Conservation (phyloP, 2,113 vertebrate genomes). For the Neopipo cinnamomea region DNA sequence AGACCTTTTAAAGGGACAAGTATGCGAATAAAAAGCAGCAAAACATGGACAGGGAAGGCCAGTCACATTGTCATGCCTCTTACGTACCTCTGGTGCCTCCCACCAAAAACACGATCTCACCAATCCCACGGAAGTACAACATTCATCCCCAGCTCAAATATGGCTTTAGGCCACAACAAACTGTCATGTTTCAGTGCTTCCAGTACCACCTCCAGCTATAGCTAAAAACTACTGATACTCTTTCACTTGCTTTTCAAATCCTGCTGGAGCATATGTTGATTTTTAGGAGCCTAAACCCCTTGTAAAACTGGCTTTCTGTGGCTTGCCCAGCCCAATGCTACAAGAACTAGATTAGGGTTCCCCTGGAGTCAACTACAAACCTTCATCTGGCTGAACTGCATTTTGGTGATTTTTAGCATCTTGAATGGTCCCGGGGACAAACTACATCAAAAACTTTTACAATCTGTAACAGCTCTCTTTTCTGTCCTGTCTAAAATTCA, state of each 20-base stretch:
- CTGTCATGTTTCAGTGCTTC: background rate
- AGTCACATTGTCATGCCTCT: background rate
- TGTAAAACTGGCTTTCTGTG: background rate
- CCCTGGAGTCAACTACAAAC: background rate
- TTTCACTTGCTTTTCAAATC: background rate
- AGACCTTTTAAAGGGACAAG: background rate
- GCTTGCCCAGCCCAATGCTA: background rate
- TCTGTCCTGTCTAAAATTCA: background rate
- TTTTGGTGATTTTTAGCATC: background rate
- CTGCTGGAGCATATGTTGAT: background rate
- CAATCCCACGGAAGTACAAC: background rate
- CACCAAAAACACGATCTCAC: background rate
- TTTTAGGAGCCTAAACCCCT: background rate
- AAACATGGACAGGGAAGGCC: background rate
- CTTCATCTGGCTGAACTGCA: background rate
- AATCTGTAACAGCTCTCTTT: background rate
- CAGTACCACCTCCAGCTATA: background rate
- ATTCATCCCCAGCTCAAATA: background rate
- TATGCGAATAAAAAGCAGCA: background rate
- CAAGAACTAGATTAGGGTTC: background rate
- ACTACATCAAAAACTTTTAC: background rate
- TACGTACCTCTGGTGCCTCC: background rate
- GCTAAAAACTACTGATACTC: background rate
- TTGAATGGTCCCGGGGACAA: background rate
- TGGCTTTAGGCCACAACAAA: background rate